A percentile compares a stretch with the other conserved stretches of the same genome.
phyloP scores from a whole-genome alignment of 1,140 invertebrate species.

The Polyergus mexicanus region DNA sequence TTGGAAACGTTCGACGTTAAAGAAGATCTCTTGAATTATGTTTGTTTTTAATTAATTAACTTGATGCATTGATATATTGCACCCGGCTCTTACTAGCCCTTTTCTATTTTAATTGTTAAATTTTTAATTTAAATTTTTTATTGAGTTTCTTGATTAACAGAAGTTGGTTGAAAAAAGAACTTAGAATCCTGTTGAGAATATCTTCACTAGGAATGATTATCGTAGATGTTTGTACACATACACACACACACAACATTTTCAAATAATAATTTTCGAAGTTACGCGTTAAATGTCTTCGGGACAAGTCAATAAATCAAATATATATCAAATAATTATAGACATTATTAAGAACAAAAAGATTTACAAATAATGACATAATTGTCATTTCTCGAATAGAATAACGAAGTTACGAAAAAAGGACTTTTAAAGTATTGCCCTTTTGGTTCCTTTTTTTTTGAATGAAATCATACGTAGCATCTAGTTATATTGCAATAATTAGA shows the following conservation, averaged over 20 bases:
- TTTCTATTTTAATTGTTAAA: background rate
- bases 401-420: background rate
- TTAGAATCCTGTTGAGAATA: background rate
- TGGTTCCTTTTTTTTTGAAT: background rate
- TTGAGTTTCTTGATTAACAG: background rate
- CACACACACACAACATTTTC: background rate
- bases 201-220: background rate
- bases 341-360: background rate
- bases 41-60: too few relatives aligned
- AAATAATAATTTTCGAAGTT: slow-evolving; percentile 1
- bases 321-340: slow-evolving; percentile 35
- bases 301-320: slow-evolving; percentile 56
- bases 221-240: background rate
- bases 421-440: background rate
- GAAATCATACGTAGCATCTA: background rate
- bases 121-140: background rate
- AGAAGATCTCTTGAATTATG: too few relatives aligned
- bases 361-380: background rate
- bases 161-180: background rate
- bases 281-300: slow-evolving; percentile 46
- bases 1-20: too few relatives aligned
- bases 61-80: too few relatives aligned
- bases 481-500: background rate
- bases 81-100: too few relatives aligned
- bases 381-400: background rate